Base-by-base conservation (phyloP, 2,797 vertebrate genomes). In the Notolepis coatsorum region DNA sequence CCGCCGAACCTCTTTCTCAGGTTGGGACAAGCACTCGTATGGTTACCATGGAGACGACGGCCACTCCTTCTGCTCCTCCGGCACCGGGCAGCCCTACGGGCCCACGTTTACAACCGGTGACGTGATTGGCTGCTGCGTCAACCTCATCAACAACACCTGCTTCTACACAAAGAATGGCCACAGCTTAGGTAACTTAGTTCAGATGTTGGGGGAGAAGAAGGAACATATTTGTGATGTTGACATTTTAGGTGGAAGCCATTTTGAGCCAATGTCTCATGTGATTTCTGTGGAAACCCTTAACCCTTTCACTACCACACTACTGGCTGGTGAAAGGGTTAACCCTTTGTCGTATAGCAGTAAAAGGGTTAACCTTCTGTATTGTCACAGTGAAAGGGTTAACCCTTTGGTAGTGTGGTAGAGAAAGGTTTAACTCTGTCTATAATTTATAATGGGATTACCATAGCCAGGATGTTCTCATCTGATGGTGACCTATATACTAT, bases 21-120 rank as follows among this genome's bases (percentile, higher is more conserved):
- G 97, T 84, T 99, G 97, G 97, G 98, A 99, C 94, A 99, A 99
- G 68, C 97, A 99, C 91, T 99, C 98, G 0, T 99, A 99, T 90
- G 97, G 98, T 91, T 99, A 99, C 92, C 98, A 99, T 60, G 98
- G 98, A 75, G 98, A 99, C 2, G 98, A 99, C 54, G 98, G 98
- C 73, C 97, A 99, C 90, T 98, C 96, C 46, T 99, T 99, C 91
- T 99, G 97, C 94, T 99, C 98, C 20, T 99, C 98, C 47, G 98
- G 98, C 88, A 99, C 97, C 0, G 98, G 98, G 67, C 97, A 99
- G 48, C 97, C 98, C 1, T 99, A 99, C 0, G 98, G 98, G 46
- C 98, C 98, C 72, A 99, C 98, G 0, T 99, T 99, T 80, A 99
- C 97, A 30, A 99, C 98, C 0, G 98, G 97, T 15, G 97, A 99